These are phyloP conservation scores for Pseudococcus longispinus DNA, from an alignment of 2,888 invertebrate species.

Conservation along the genomic window DNA sequence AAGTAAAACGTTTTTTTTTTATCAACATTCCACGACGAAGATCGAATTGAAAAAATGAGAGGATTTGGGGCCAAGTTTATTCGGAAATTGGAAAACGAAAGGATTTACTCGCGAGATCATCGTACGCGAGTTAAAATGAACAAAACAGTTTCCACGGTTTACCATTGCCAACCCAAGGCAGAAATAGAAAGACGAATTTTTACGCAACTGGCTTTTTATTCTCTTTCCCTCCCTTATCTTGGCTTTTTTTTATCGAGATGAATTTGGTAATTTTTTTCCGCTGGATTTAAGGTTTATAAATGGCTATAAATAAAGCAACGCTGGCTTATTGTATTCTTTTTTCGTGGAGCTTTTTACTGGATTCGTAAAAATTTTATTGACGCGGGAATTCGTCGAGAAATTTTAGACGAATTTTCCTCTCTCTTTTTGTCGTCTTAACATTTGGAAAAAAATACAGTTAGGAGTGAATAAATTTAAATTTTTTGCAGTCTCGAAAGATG, in stretches of 20 bases:
- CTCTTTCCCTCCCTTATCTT: neutral
- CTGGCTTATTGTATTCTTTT: neutral
- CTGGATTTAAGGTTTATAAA: neutral
- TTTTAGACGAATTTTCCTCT: neutral
- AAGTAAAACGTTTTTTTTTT: neutral
- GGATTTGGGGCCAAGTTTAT: neutral
- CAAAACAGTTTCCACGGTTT: neutral
- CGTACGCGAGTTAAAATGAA: neutral
- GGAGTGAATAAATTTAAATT: neutral
- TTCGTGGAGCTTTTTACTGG: neutral
- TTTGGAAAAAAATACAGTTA: neutral
- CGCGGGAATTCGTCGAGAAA: neutral
- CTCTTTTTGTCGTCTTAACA: neutral
- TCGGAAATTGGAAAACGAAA: neutral
- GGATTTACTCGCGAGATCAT: neutral
- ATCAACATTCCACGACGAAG: neutral
- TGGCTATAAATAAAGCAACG: neutral
- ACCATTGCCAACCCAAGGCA: neutral
- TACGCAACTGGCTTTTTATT: neutral
- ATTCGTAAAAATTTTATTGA: neutral
- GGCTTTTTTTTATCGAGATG: neutral
- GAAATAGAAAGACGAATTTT: neutral
- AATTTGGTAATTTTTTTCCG: neutral
- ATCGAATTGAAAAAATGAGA: neutral
- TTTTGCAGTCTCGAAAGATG: neutral